These are phyloP conservation scores for Palloptera scutellata DNA, from an alignment of 2,888 invertebrate genomes.

Conservation along the genomic window DNA sequence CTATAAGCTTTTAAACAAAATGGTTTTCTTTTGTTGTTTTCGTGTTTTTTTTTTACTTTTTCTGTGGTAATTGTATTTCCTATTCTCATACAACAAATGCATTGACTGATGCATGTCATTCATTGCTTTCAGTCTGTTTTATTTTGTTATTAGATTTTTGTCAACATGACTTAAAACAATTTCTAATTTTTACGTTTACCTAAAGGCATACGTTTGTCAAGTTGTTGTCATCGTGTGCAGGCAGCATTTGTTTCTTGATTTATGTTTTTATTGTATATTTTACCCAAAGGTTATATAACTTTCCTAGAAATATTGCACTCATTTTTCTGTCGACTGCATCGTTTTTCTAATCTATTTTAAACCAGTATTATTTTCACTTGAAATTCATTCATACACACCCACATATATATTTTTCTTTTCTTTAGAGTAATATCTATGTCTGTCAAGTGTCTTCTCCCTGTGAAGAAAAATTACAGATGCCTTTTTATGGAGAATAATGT, in stretches of 20 bases:
- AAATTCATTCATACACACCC: constrained; percentile 2
- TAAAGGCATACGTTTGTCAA: neutral
- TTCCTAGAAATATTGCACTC: neutral
- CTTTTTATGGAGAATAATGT: constrained; percentile 6
- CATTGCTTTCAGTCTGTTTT: neutral
- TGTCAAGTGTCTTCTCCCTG: neutral
- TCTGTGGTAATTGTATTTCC: neutral
- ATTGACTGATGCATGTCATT: constrained; percentile 29
- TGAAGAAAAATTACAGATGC: neutral
- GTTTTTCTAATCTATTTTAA: neutral
- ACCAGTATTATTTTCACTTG: constrained; percentile 14
- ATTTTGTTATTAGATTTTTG: neutral
- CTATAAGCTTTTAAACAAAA: neutral
- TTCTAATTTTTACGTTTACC: constrained; percentile 3
- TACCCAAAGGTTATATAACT: neutral
- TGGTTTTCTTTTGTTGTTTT: neutral
- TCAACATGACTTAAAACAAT: constrained; percentile 19
- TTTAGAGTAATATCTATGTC: no score
- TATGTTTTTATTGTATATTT: neutral
- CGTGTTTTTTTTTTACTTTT: neutral
- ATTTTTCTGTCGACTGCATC: neutral
- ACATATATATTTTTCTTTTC: no score
- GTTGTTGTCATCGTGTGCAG: constrained; percentile 10
- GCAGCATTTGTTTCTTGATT: neutral
- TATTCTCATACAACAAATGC: constrained; percentile 7